Evolutionary conservation across 1,140 invertebrate genomes (phyloP), one percentile per base, ranked within the genome.

Genomic region (Sesamia nonagrioides): DNA sequence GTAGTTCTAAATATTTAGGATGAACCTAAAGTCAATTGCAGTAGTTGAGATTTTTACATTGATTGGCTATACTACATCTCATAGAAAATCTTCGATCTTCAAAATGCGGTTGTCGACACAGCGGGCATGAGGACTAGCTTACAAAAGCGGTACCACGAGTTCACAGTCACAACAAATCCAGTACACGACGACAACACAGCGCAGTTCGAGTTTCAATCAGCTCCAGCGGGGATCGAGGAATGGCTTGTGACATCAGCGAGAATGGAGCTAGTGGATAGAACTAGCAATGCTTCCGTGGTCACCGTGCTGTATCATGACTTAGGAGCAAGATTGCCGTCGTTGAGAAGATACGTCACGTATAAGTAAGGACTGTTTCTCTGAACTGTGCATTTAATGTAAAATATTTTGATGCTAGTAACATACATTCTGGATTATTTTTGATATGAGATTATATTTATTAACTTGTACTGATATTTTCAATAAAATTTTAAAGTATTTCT

Each of bases 11-110:
- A 27, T 8, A 11, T 15, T 56, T 17, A 68, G 27, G 1, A 27
- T 27, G 3, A 27, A 27, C 1, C 27, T 27, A 56, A 52, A 17
- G 37, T 21, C 33, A 37, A 17, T 69, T 7, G 40, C 4, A 48
- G 13, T 45, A 17, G 37, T 60, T 48, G 11, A 15, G 54, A 9
- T 2, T 21, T 5, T 18, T 8, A 33, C 17, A 56, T 33, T 27
- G 13, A 21, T 6, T 1, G 6, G 21, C 3, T 2, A 13, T 33
- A 6, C 27, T 54, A 40, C n/a, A n/a, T 17, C 33, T 92, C 88
- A 9, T 84, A 94, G 93, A 94, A 94, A 92, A 89, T 94, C n/a
- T 93, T 93, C 85, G 91, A 93, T 6, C 88, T 94, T 11, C 93
- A 94, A 89, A 90, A 90, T 66, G 89, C 91, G 6, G 71, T 92